Percentiles rank a stretch among this genome's conserved stretches.
Evolutionary conservation across 2,113 vertebrate genomes (phyloP).

Genomic region (Malurus cyaneus): DNA sequence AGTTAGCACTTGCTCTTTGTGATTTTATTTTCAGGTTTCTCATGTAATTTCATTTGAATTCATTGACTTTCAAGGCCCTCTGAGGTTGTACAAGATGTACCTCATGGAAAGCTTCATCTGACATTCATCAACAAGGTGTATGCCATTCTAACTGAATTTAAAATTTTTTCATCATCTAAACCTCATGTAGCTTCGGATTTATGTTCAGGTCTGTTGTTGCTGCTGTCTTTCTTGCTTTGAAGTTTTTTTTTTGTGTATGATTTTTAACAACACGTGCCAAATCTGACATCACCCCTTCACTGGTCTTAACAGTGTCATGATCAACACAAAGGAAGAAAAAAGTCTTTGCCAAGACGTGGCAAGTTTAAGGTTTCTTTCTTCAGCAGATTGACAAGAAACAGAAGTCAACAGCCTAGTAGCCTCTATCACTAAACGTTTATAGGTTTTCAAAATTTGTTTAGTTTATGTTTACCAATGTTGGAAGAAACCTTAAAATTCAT

Average conservation of each 20-base stretch:
- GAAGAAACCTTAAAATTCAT: background rate
- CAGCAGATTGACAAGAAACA: background rate
- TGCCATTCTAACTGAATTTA: background rate
- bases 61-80: background rate
- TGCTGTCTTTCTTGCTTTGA: background rate
- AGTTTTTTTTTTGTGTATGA: too few relatives aligned
- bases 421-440: background rate
- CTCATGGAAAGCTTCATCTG: background rate
- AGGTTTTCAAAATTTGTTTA: background rate
- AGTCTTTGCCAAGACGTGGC: background rate
- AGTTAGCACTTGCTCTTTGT: background rate
- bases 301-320: background rate
- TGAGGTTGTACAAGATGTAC: background rate
- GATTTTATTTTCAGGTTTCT: background rate
- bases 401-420: background rate
- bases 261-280: background rate
- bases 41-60: background rate
- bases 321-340: background rate
- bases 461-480: background rate
- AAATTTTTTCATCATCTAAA: background rate
- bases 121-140: background rate
- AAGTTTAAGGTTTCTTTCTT: background rate
- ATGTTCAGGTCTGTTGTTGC: background rate
- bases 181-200: background rate
- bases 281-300: background rate